Percentiles rank a stretch among this genome's conserved stretches.
These are phyloP conservation scores for Monodelphis domestica DNA, from an alignment of 2,797 vertebrate species.

Conservation along the genomic window DNA sequence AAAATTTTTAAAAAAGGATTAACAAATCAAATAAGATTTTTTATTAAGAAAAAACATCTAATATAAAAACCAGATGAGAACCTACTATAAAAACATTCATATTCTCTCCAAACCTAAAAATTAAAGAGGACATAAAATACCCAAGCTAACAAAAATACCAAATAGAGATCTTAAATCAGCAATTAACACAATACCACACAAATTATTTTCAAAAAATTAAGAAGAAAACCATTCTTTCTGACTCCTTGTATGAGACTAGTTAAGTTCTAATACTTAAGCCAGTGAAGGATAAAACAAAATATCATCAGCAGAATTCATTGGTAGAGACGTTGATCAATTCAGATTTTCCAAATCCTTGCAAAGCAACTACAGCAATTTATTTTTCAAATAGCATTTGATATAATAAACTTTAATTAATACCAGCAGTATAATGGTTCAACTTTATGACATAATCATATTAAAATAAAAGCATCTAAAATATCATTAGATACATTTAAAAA, in stretches of 20 bases:
- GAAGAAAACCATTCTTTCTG: not conserved
- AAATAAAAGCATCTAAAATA: not conserved
- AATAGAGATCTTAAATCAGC: not conserved
- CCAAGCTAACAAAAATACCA: not conserved
- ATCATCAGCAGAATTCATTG: too few relatives aligned
- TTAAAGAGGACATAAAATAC: not conserved
- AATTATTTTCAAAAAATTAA: not conserved
- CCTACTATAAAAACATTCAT: not conserved
- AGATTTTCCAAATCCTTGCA: not conserved
- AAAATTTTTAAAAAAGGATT: too few relatives aligned
- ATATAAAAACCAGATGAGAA: not conserved
- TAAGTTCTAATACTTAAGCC: not conserved
- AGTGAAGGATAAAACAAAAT: not conserved
- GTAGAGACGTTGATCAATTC: not conserved
- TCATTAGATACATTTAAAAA: not conserved
- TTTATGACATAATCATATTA: not conserved
- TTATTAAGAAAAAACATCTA: too few relatives aligned
- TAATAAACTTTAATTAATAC: not conserved
- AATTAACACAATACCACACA: not conserved
- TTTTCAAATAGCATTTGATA: not conserved
- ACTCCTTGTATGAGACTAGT: not conserved
- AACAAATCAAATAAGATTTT: too few relatives aligned
- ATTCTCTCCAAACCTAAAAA: not conserved
- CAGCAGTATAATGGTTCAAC: not conserved
- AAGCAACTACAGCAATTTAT: too few relatives aligned